Evolutionary conservation across 2,888 invertebrate species (phyloP).

Genomic region (Caenorhabditis angaria): DNA sequence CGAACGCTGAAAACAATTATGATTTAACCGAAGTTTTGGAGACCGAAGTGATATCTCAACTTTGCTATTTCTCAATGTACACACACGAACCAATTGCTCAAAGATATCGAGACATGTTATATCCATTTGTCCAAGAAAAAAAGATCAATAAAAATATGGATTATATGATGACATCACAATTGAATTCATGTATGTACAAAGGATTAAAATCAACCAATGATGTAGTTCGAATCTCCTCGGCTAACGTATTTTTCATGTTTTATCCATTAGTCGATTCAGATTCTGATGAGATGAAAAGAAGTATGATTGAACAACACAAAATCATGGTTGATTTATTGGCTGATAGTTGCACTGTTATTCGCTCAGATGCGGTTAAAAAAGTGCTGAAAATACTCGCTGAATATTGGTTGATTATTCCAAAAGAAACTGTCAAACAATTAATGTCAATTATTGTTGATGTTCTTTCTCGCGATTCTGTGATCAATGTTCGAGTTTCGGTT

Average conservation of each 20-base stretch:
- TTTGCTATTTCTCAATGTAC: slow-evolving; percentile 20
- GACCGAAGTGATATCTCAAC: slow-evolving; percentile 10
- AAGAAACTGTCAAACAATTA: slow-evolving; percentile 17
- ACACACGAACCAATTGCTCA: slow-evolving; percentile 11
- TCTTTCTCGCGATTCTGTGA: slow-evolving; percentile 25
- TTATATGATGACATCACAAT: slow-evolving; percentile 16
- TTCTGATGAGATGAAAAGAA: slow-evolving; percentile 12
- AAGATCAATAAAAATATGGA: slow-evolving; percentile 16
- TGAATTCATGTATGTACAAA: slow-evolving; percentile 23
- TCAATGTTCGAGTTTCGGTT: slow-evolving; percentile 25
- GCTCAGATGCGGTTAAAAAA: slow-evolving; percentile 19
- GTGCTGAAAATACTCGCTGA: slow-evolving; percentile 17
- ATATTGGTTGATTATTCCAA: slow-evolving; percentile 34
- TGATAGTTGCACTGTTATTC: slow-evolving; percentile 21
- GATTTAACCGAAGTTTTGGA: slow-evolving; percentile 32
- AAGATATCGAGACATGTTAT: slow-evolving; percentile 30
- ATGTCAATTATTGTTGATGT: slow-evolving; percentile 19
- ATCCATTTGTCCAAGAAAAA: slow-evolving; percentile 16
- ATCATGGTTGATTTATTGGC: slow-evolving; percentile 20
- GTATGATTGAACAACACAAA: slow-evolving; percentile 22
- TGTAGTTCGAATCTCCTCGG: slow-evolving; percentile 24
- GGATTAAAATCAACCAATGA: slow-evolving; percentile 19
- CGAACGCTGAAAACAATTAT: slow-evolving; percentile 16
- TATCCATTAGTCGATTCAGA: slow-evolving; percentile 33
- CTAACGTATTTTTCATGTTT: slow-evolving; percentile 32